phyloP scores from a whole-genome alignment of 2,113 vertebrate genomes.

The Coregonus clupeaformis region DNA sequence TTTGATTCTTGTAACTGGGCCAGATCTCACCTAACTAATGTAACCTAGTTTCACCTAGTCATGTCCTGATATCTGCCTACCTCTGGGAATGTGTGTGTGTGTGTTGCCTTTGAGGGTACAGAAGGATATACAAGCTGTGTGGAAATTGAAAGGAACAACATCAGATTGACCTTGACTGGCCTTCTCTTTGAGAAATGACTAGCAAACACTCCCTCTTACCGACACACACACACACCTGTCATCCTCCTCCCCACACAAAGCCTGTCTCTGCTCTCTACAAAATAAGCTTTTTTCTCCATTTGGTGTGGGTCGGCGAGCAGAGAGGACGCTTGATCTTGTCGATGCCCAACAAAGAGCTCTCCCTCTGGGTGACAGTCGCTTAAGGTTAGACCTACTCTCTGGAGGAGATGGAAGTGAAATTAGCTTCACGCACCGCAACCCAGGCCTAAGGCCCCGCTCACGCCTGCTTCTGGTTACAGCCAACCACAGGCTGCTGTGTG shows the following conservation, averaged over 20 bases:
- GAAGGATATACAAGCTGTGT: neutral
- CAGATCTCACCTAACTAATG: neutral
- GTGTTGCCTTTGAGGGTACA: neutral
- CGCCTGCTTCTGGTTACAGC: no score
- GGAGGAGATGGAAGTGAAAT: neutral
- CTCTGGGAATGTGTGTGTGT: no score
- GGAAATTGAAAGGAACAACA: neutral
- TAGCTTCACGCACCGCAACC: neutral
- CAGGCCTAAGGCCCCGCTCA: neutral
- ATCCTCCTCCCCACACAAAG: conserved; percentile 1
- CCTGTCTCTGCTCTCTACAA: conserved; percentile 11
- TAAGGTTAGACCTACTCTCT: conserved; percentile 11
- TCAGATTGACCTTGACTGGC: neutral
- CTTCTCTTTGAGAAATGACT: neutral
- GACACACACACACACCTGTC: conserved; percentile 35
- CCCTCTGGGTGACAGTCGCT: conserved; percentile 8
- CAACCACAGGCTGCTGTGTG: no score
- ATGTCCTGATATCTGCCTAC: no score
- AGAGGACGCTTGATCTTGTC: conserved; percentile 33
- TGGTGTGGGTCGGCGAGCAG: conserved; percentile 42
- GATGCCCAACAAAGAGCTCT: conserved; percentile 5
- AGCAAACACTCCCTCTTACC: conserved; percentile 19
- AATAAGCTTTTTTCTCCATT: conserved; percentile 43
- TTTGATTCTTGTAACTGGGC: neutral
- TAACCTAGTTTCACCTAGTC: no score